These are phyloP conservation scores for Psephotus haematonotus DNA, from an alignment of 2,113 vertebrate species.

Conservation along the genomic window DNA sequence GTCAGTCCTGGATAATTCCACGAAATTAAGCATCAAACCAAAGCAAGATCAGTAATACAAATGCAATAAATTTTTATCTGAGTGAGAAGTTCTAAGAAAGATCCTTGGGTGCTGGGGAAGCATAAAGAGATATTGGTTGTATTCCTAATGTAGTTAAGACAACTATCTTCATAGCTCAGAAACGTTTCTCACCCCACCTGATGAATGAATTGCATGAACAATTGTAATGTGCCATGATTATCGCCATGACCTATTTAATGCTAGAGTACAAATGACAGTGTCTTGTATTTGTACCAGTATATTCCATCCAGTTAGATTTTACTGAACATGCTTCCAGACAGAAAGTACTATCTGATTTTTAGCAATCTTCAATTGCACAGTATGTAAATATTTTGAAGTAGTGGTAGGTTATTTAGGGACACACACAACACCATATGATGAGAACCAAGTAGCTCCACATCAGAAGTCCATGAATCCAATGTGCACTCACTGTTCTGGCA, in stretches of 20 bases:
- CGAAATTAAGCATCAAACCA: not conserved
- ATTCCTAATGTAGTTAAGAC: not conserved
- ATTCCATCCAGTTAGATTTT: not conserved
- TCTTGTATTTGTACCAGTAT: not conserved
- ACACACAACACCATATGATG: not conserved
- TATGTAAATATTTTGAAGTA: not conserved
- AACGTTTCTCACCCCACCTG: not conserved
- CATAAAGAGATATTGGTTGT: not conserved
- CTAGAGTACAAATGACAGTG: fast-evolving
- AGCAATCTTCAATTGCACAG: not conserved
- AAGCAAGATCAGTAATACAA: not conserved
- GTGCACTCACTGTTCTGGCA: not conserved
- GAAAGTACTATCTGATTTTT: not conserved
- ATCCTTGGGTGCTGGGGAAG: not conserved
- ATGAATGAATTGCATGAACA: not conserved
- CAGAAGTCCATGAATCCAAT: not conserved
- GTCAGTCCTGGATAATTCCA: not conserved
- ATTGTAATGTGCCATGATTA: not conserved
- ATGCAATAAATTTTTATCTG: not conserved
- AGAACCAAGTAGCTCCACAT: not conserved
- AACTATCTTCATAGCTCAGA: not conserved
- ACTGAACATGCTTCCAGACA: fast-evolving
- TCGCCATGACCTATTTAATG: not conserved
- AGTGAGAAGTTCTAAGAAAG: not conserved
- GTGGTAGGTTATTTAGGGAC: not conserved